Conservation (phyloP, 1,140 invertebrate genomes). For the Archivesica marissinica region DNA sequence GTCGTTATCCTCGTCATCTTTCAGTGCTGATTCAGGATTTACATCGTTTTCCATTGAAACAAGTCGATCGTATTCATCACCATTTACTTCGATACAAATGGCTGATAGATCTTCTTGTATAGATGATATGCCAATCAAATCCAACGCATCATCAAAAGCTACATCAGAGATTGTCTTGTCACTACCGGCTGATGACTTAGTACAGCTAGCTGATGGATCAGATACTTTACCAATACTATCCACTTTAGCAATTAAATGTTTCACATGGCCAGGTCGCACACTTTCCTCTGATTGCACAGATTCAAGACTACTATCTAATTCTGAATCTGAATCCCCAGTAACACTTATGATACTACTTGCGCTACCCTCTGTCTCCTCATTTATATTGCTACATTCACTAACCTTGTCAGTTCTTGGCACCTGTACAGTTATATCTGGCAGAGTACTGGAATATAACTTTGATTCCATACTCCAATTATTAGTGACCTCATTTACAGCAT, state of each 20-base stretch:
- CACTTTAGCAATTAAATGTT: constrained; percentile 58
- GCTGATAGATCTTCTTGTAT: neutral
- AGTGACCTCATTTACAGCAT: neutral
- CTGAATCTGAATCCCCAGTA: constrained; percentile 21
- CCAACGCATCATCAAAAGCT: neutral
- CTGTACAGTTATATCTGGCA: constrained; percentile 15
- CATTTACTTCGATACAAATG: neutral
- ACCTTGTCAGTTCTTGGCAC: neutral
- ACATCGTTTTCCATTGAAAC: constrained; percentile 1
- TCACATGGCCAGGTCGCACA: constrained; percentile 43
- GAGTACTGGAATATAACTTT: too few relatives aligned
- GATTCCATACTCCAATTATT: neutral
- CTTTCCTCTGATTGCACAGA: neutral
- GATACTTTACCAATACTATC: constrained; percentile 5
- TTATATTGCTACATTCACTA: neutral
- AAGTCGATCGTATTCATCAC: constrained; percentile 35
- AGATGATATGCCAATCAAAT: neutral
- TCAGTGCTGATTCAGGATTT: neutral
- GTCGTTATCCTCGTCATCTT: neutral
- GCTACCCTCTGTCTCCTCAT: constrained; percentile 3
- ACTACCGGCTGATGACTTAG: neutral
- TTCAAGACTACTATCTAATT: constrained; percentile 9
- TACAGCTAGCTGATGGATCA: neutral
- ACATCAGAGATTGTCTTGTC: neutral
- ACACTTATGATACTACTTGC: constrained; percentile 34